phyloP scores from a whole-genome alignment of 2,113 vertebrate genomes.

The Irena cyanogastra region DNA sequence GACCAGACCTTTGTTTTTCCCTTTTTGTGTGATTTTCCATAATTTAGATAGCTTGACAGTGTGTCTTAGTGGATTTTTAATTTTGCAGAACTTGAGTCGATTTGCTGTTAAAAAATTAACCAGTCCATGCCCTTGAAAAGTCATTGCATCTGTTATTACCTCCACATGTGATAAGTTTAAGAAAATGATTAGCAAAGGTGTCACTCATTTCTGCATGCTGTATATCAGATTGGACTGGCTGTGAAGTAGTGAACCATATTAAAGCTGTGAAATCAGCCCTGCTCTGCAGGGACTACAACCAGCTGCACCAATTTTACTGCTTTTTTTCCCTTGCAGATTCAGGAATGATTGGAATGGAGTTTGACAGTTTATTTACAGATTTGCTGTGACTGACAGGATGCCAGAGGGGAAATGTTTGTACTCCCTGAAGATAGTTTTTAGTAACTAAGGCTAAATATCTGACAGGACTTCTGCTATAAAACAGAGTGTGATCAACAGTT shows the following conservation, averaged over 20 bases:
- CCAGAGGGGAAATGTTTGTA: slow-evolving; percentile 69
- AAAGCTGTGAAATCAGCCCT: slow-evolving; percentile 66
- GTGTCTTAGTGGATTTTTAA: slow-evolving; percentile 48
- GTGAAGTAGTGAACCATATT: slow-evolving; percentile 65
- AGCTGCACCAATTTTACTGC: slow-evolving; percentile 54
- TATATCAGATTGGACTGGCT: slow-evolving; percentile 59
- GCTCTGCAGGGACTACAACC: slow-evolving; percentile 46
- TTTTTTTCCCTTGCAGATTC: slow-evolving; percentile 61
- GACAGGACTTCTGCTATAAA: slow-evolving; percentile 49
- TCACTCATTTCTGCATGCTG: slow-evolving; percentile 56
- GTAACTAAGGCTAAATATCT: slow-evolving; percentile 67
- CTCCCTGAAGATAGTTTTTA: slow-evolving; percentile 62
- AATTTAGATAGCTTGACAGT: slow-evolving; percentile 13
- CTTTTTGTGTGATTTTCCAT: background rate
- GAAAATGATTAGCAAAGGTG: slow-evolving; percentile 67
- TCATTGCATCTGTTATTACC: slow-evolving; percentile 58
- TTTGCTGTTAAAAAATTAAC: slow-evolving; percentile 62
- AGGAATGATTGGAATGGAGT: slow-evolving; percentile 66
- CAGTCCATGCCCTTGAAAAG: slow-evolving; percentile 59
- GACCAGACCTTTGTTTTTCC: slow-evolving; percentile 10
- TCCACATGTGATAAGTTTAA: slow-evolving; percentile 66
- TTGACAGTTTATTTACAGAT: slow-evolving; percentile 70
- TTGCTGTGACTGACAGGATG: slow-evolving; percentile 66
- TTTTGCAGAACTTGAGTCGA: slow-evolving; percentile 13
- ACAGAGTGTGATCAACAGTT: slow-evolving; percentile 36